Evolutionary conservation across 2,888 invertebrate species (phyloP).

Genomic region (Microplitis deprimator): DNA sequence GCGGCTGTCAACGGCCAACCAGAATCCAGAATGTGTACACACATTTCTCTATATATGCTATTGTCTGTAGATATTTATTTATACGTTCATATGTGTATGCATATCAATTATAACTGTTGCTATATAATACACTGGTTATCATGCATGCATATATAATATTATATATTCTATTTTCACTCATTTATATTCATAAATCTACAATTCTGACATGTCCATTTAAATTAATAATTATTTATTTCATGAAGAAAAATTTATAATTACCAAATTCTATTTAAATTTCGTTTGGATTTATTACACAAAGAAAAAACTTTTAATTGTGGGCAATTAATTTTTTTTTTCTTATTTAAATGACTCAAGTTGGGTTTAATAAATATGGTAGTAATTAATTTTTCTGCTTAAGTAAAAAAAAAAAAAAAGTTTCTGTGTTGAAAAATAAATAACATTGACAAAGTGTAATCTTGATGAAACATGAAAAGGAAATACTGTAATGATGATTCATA

Average conservation of each 20-base stretch:
- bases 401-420: conserved; percentile 2
- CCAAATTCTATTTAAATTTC: not conserved
- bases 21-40: conserved; percentile 23
- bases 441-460: conserved; percentile 4
- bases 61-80: not conserved
- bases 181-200: not conserved
- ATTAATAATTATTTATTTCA: conserved; percentile 3
- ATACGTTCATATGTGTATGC: conserved; percentile 12
- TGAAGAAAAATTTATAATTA: not conserved
- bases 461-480: not conserved
- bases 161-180: not conserved
- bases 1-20: conserved; percentile 65
- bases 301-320: not conserved
- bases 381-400: conserved; percentile 16
- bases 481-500: not conserved
- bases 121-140: not conserved
- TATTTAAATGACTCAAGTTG: not conserved
- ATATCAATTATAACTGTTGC: conserved; percentile 29
- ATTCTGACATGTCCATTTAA: not conserved
- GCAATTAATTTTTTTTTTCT: not conserved
- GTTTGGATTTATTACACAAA: no score
- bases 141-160: not conserved
- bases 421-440: not conserved
- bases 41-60: conserved; percentile 11
- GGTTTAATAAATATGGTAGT: not conserved